A percentile compares a stretch with the other conserved stretches of the same genome.
Conservation (phyloP, 2,888 invertebrate species). For the Allacma fusca region DNA sequence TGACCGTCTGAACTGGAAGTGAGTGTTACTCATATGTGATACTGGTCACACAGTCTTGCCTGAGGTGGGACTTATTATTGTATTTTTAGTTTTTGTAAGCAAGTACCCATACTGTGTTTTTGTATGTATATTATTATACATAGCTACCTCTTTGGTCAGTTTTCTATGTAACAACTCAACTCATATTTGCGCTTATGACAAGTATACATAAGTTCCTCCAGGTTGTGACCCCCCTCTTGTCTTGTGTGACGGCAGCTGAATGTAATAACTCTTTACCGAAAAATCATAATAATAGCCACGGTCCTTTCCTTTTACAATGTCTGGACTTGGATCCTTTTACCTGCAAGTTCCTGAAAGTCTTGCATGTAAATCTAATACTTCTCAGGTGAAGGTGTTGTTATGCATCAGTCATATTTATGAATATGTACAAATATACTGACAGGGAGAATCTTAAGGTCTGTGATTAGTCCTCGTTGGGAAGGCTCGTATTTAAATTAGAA, state of each 20-base stretch:
- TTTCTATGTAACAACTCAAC: neutral
- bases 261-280: neutral
- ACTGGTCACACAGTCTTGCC: neutral
- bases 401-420: too few relatives aligned
- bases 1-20: slow-evolving; percentile 18
- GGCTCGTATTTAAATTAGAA: too few relatives aligned
- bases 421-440: too few relatives aligned
- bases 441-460: too few relatives aligned
- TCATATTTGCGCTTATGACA: neutral
- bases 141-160: neutral
- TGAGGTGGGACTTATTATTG: neutral
- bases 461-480: too few relatives aligned
- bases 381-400: too few relatives aligned
- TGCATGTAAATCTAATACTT: neutral
- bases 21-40: slow-evolving; percentile 16
- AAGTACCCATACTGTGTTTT: neutral
- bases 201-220: neutral
- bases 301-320: neutral
- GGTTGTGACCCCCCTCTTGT: neutral
- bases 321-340: neutral
- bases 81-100: neutral
- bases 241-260: slow-evolving; percentile 2
- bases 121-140: neutral
- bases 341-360: neutral
- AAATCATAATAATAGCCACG: slow-evolving; percentile 1